Conservation (phyloP, 1,140 invertebrate species). For the Cardiocondyla obscurior region DNA sequence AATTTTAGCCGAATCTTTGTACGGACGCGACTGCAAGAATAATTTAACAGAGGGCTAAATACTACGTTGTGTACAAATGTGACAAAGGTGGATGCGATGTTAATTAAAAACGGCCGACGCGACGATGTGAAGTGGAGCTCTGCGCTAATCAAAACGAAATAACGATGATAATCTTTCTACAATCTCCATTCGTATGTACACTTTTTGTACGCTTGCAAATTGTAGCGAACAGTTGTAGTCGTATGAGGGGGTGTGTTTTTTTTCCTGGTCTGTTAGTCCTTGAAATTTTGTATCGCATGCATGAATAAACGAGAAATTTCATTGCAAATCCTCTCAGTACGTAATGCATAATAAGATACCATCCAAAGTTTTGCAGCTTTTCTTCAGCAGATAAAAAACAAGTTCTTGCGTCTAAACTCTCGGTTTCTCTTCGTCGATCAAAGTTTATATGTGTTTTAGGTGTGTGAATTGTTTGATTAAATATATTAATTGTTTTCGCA, state of each 20-base stretch:
- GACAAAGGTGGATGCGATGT: conserved; percentile 1
- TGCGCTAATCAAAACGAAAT: conserved; percentile 35
- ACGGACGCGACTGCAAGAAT: conserved; percentile 17
- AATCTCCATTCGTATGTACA: conserved; percentile 56
- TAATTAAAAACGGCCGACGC: conserved; percentile 18
- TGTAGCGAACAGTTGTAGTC: conserved; percentile 44
- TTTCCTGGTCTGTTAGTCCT: conserved; percentile 46
- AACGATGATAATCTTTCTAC: conserved; percentile 51
- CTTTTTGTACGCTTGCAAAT: conserved; percentile 56
- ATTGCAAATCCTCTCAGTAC: conserved; percentile 15
- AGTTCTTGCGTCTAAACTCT: not conserved
- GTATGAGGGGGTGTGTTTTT: conserved; percentile 44
- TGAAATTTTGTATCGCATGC: conserved; percentile 50
- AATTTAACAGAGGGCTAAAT: conserved; percentile 50
- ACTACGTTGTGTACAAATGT: conserved; percentile 20
- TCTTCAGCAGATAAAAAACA: not conserved
- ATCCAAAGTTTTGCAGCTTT: not conserved
- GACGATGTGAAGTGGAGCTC: conserved; percentile 34
- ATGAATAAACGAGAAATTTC: conserved; percentile 41
- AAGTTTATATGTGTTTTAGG: too few species aligned
- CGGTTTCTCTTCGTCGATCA: too few species aligned
- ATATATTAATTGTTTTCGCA: too few species aligned
- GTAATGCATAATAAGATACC: not conserved
- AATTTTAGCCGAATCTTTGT: not conserved
- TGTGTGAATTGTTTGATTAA: too few species aligned